Base-by-base conservation (phyloP, 2,113 vertebrate species). In the Clupea harengus region DNA sequence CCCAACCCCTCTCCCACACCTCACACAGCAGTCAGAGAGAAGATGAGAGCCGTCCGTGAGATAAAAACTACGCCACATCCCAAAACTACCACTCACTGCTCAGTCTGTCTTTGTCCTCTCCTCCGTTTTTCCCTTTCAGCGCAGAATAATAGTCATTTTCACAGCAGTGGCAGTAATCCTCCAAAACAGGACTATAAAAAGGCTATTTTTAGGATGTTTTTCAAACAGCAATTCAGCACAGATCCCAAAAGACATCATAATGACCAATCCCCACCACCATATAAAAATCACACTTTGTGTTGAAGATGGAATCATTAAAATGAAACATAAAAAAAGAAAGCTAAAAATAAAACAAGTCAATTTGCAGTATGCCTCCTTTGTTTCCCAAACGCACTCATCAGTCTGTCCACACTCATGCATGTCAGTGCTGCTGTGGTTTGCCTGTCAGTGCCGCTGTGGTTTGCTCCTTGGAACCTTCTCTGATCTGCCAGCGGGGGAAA, bases 151-250 rank as follows among this genome's bases (percentile, higher is more conserved):
- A 32, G 11, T 78, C 72, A 5, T 78, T 78, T 78, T 78, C 72
- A 78, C 72, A 82, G 45, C 81, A 64, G 32, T 28, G 28, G 25
- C 72, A 78, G 72, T 78, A 39, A 78, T 78, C 72, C 32, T 78
- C 44, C 72, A 78, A 78, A 78, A 78, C 7, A 78, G 72, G 72
- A 5, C 72, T 32, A 78, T 78, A 78, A 78, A 78, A 75, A 32
- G 39, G 72, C 72, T 39, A 78, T 78, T 78, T 2, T 78, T 32
- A 39, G 32, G 72, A 39, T 39, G 13, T 67, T 32, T 75, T 78
- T 11, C 11, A 78, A 78, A 78, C 25, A 78, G 72, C 13, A 32
- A 78, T 78, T 78, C 28, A 78, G 72, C 39, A 18, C 72, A 39
- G 25, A 67, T 67, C 64, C 22, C 22, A 0, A 39, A 39, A 67